A percentile compares a stretch with the other conserved stretches of the same genome.
phyloP scores from a whole-genome alignment of 2,113 vertebrate species.

The Nicator chloris region DNA sequence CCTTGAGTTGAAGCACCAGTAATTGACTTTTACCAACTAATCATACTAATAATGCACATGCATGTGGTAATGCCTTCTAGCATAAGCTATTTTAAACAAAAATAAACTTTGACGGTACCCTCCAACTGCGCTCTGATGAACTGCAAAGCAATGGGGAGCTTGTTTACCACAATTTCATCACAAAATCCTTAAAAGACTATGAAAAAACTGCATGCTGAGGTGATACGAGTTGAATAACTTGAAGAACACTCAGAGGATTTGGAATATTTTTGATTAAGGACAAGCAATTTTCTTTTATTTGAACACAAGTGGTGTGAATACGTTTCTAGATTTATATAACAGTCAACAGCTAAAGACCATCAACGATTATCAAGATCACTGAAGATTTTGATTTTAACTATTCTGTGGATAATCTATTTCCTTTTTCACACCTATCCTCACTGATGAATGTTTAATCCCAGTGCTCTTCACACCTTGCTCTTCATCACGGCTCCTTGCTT shows the following conservation, averaged over 20 bases:
- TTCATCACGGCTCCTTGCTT: neutral
- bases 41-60: slow-evolving; percentile 2
- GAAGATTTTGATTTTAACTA: neutral
- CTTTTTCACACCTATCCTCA: neutral
- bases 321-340: neutral
- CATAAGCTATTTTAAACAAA: slow-evolving; percentile 53
- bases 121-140: slow-evolving; percentile 68
- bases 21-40: slow-evolving; percentile 23
- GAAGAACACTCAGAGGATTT: slow-evolving; percentile 38
- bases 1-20: slow-evolving; percentile 53
- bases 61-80: slow-evolving; percentile 24
- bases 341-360: neutral
- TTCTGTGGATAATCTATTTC: neutral
- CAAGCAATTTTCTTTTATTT: neutral
- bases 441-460: neutral
- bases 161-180: slow-evolving; percentile 61
- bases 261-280: slow-evolving; percentile 37
- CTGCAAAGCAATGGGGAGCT: slow-evolving; percentile 54
- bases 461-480: neutral
- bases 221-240: slow-evolving; percentile 48
- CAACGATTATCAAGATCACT: neutral
- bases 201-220: slow-evolving; percentile 64
- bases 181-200: slow-evolving; percentile 37
- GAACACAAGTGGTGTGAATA: neutral
- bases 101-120: slow-evolving; percentile 58